Percentiles rank a stretch among this genome's conserved stretches.
Conservation (phyloP, 2,888 invertebrate species). For the Pedicia rivosa region DNA sequence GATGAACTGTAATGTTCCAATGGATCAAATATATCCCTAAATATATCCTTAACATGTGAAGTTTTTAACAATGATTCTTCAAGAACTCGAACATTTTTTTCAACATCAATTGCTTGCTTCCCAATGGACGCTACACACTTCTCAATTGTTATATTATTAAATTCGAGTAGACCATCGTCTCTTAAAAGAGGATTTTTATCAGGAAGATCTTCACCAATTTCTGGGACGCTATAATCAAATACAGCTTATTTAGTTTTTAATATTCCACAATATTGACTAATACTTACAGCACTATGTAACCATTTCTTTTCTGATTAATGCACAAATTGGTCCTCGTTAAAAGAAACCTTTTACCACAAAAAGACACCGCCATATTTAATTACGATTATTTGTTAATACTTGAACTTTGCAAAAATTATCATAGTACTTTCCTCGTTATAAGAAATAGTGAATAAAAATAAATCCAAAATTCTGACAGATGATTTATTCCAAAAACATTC, state of each 20-base stretch:
- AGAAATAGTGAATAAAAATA: too few species aligned
- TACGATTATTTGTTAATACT: too few species aligned
- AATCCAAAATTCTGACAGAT: too few species aligned
- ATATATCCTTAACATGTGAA: slow-evolving; percentile 38
- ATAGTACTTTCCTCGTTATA: too few species aligned
- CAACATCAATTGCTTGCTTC: slow-evolving; percentile 65
- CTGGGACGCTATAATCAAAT: slow-evolving; percentile 44
- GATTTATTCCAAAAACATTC: too few species aligned
- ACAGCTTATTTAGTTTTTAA: not conserved
- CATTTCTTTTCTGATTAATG: slow-evolving; percentile 27
- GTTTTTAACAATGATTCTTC: slow-evolving; percentile 37
- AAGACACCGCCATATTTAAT: not conserved
- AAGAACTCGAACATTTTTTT: slow-evolving; percentile 52
- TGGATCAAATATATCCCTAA: slow-evolving; percentile 52
- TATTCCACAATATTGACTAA: slow-evolving; percentile 4
- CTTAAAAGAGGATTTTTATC: slow-evolving; percentile 60
- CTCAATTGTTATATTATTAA: slow-evolving; percentile 63
- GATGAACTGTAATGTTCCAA: slow-evolving; percentile 57
- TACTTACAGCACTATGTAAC: slow-evolving; percentile 57
- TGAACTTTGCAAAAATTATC: too few species aligned
- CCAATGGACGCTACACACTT: slow-evolving; percentile 74
- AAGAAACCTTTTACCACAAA: not conserved
- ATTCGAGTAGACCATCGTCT: slow-evolving; percentile 57
- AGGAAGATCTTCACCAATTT: slow-evolving; percentile 66
- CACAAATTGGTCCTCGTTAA: not conserved